These are phyloP conservation scores for Belonocnema kinseyi DNA, from an alignment of 1,140 invertebrate species.

Conservation along the genomic window DNA sequence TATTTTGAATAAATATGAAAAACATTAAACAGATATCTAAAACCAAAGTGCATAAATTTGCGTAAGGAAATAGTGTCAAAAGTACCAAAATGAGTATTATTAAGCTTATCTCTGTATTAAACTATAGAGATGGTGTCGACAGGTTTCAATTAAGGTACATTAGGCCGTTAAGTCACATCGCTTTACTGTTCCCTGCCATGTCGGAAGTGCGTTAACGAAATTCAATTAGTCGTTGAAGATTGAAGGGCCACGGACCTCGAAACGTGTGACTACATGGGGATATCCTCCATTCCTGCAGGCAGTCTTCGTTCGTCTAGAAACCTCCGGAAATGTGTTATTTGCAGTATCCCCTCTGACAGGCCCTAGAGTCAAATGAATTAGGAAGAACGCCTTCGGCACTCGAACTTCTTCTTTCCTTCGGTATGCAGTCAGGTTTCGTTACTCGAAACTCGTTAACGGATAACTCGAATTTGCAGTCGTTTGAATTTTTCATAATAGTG, in stretches of 20 bases:
- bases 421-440: constrained; percentile 9
- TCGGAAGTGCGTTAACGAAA: constrained; percentile 55
- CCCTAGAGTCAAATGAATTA: constrained; percentile 51
- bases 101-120: background rate
- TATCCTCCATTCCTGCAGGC: constrained; percentile 54
- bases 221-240: constrained; percentile 52
- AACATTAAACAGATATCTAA: too few species aligned
- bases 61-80: background rate
- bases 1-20: background rate
- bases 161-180: constrained; percentile 50
- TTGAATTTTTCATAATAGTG: too few species aligned
- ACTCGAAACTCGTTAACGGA: background rate
- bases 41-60: too few species aligned
- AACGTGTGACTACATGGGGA: constrained; percentile 39
- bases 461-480: background rate
- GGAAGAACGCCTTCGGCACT: constrained; percentile 49
- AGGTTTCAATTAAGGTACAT: constrained; percentile 39
- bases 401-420: background rate
- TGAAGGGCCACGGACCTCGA: constrained; percentile 44
- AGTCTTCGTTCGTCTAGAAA: constrained; percentile 49
- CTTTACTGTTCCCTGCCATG: constrained; percentile 48
- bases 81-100: background rate
- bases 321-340: constrained; percentile 62
- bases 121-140: constrained; percentile 33
- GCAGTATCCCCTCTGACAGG: constrained; percentile 41